Base-by-base conservation (phyloP, 2,113 vertebrate species). In the Eurystomus gularis region DNA sequence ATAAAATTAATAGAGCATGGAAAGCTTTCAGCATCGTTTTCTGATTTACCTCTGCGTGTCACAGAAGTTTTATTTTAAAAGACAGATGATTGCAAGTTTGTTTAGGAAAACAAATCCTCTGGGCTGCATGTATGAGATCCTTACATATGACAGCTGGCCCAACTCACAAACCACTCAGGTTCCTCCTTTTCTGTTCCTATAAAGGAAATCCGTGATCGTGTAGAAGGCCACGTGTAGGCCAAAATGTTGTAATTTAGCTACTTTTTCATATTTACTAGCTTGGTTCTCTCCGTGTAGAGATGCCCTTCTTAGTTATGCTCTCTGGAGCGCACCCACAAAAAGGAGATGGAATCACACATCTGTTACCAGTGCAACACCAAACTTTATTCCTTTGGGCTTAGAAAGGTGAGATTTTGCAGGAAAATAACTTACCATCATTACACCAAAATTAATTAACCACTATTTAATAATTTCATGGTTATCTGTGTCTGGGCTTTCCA, bases 1-100 rank as follows among this genome's bases (percentile, higher is more conserved):
- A 96, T 85, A 97, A 96, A 97, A 96, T 96, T 95, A 96, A 93
- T 95, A 97, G 93, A 68, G 84, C 94, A 95, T 93, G 58, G 93
- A 94, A 94, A 83, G 81, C 90, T 93, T 97, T 96, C 70, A 85
- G 91, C 84, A 61, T 91, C 1, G 3, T 77, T 92, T 92, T 92
- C 91, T 82, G 80, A 28, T 95, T 97, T 94, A 89, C 61, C 72
- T 95, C 83, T 92, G 46, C 37, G 37, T 94, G 80, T 91, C 86
- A 95, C 85, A 70, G 72, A 90, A 93, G 82, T 95, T 90, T 35
- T 90, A 92, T 96, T 86, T 96, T 64, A 96, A 91, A 94, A 96
- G 81, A 91, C 88, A 96, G 90, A 95, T 96, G 90, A 95, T 48
- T 88, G 72, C 73, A 93, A 82, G 52, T 95, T 94, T 94, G 70